A percentile compares a stretch with the other conserved stretches of the same genome.
phyloP scores from a whole-genome alignment of 1,140 invertebrate genomes.

The Paralvinella palmiformis region DNA sequence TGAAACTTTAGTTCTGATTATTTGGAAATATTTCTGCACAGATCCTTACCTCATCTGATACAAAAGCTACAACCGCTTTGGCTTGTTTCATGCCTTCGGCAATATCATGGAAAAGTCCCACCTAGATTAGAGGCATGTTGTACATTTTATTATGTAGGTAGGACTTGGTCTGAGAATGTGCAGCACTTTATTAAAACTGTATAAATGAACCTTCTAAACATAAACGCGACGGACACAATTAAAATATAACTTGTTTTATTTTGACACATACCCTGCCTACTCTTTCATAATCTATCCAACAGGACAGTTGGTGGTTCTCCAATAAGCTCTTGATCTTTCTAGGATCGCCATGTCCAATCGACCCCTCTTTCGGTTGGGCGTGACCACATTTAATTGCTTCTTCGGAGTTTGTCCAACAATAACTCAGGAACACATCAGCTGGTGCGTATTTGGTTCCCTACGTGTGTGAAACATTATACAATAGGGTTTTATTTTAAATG shows the following conservation, averaged over 20 bases:
- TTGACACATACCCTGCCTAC: slow-evolving; percentile 17
- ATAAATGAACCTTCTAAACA: too few species aligned
- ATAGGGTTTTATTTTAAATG: too few species aligned
- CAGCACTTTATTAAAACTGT: too few species aligned
- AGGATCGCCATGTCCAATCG: slow-evolving; percentile 23
- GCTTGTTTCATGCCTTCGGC: slow-evolving; percentile 36
- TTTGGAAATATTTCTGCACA: slow-evolving; percentile 13
- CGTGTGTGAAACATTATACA: too few species aligned
- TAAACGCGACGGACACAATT: too few species aligned
- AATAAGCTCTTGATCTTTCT: slow-evolving; percentile 17
- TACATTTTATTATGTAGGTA: too few species aligned
- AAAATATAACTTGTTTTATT: neutral
- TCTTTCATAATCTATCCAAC: slow-evolving; percentile 24
- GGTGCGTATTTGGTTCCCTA: too few species aligned
- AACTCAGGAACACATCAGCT: slow-evolving; percentile 22
- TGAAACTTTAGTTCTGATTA: too few species aligned
- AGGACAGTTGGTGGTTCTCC: slow-evolving; percentile 18
- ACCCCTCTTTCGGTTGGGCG: slow-evolving; percentile 20
- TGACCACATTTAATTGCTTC: slow-evolving; percentile 22
- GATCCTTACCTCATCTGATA: slow-evolving; percentile 41
- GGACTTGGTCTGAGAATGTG: too few species aligned
- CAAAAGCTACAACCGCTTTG: slow-evolving; percentile 37
- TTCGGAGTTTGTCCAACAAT: slow-evolving; percentile 20
- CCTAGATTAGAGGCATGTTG: too few species aligned
- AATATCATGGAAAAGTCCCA: slow-evolving; percentile 41